Base-by-base conservation (phyloP, 2,888 invertebrate genomes). In the Galerucella calmariensis region DNA sequence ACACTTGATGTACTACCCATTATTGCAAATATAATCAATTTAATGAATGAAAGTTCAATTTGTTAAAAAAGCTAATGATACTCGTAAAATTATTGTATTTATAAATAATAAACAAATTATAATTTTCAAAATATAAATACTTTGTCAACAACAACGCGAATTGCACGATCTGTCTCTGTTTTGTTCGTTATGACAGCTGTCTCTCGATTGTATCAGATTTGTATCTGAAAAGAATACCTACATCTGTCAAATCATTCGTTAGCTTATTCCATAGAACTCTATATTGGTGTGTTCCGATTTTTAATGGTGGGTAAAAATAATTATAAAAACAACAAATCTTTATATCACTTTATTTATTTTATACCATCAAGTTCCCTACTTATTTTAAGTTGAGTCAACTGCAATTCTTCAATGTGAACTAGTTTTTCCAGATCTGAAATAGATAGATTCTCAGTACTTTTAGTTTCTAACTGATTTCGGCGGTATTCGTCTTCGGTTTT, bases 141-240 rank as follows among this genome's bases (percentile, higher is more conserved):
- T 69, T 69, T 62, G 53, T 63, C 62, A 73, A 72, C 67, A 73
- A 73, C 73, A 72, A 72, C 58, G 67, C 72, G 62, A 72, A 67
- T 61, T 35, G n/a, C 35, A 35, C 16, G 20, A 56, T 56, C 35
- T 41, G 35, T 41, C n/a, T 53, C 20, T 56, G 56, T 27, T 51
- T 20, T 27, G 46, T 51, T 27, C 44, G 48, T 16, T 27, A 51
- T 10, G 24, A 46, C 66, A 44, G 20, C 56, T 56, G 20, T 20
- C n/a, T 16, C 56, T 20, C 20, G 56, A 16, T 56, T 10, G n/a
- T 20, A 56, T 56, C 20, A 9, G 56, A 20, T 9, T 56, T 10
- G n/a, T 20, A 56, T 56, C 20, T 16, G 56, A 20, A 20, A 16
- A 10, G 16, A 20, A 56, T n/a, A n/a, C n/a, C 51, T 10, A 1